Base-by-base conservation (phyloP, 2,888 invertebrate genomes). In the Sinohyriopsis cumingii region DNA sequence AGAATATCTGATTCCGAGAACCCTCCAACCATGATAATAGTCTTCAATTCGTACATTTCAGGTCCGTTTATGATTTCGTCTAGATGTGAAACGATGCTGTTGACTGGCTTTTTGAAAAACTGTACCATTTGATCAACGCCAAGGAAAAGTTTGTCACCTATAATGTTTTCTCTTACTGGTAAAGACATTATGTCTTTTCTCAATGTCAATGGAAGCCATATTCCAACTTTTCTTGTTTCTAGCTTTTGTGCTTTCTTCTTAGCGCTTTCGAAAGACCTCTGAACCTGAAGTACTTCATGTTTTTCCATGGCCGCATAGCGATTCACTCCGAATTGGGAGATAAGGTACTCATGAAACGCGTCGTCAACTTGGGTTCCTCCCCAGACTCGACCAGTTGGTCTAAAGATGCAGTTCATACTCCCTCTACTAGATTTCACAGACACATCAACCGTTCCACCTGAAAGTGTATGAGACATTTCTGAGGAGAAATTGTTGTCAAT, bases 391-490 rank as follows among this genome's bases (percentile, higher is more conserved):
- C 67, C 67, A 45, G 67, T 65, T 18, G 71, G 68, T 60, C 61
- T 71, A 33, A 68, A 57, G 3, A 71, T 55, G 24, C 68, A 64
- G 22, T 65, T 67, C 5, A 71, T 53, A 9, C 55, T 45, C 2
- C 60, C 61, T 22, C 56, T 57, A 1, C 18, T 20, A n/a, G 64
- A 45, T 15, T 65, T 63, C 54, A 68, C 71, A 19, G 71, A 68
- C 12, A 71, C 68, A 9, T 71, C 71, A 45, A 71, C 57, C 5
- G 71, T 71, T 9, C 71, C 67, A 61, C 65, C 71, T 71, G 22
- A 5, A 56, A 68, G 19, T 4, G 1, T 59, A 9, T 3, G 33
- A 33, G 4, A 33, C 33, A 33, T 33, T 33, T 33, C 5, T 33
- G 33, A 1, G 1, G 33, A 33, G 33, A 5, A 33, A 33, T 5